Evolutionary conservation across 2,797 vertebrate species (phyloP), one percentile per base, ranked within the genome.

Genomic region (Aulostomus chinensis): DNA sequence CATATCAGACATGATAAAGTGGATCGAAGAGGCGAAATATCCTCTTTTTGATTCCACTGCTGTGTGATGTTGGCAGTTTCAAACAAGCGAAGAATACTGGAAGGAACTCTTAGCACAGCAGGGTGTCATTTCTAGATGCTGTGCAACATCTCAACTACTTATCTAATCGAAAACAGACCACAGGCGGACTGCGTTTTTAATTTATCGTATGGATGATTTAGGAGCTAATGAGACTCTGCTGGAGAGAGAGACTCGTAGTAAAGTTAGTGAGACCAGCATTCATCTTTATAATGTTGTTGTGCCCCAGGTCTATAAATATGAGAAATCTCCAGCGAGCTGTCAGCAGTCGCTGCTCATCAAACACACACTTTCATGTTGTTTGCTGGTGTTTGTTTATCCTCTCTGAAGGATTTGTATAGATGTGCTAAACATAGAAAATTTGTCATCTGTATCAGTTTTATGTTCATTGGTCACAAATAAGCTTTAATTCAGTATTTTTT

Each of bases 381-480:
- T 68, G 40, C 42, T 47, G 35, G 30, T 42, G 53, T 68, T 76
- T 79, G 56, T 68, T 80, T 78, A 57, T 52, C 35, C 45, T 56
- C 61, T 57, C 36, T 53, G n/a, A 24, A 58, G 52, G 58, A 71
- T 75, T 71, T 60, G 72, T 65, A 80, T 66, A 76, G 61, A 70
- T 11, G 25, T 24, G 46, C 65, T 72, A 80, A 78, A 85, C 67
- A 81, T 70, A 77, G 58, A 68, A 51, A 55, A 58, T 50, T 22
- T 53, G 16, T 55, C 28, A 68, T 71, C 43, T 63, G 17, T 37
- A 26, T 1, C 9, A 26, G 29, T 33, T 24, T 26, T 53, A 49
- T 50, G 48, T 18, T 35, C 61, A 49, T 38, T 63, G 49, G 36
- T 50, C 53, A 65, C 41, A 54, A 46, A 42, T 17, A 26, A 26